Evolutionary conservation across 1,140 invertebrate genomes (phyloP).

Genomic region (Drosophila prosaltans): DNA sequence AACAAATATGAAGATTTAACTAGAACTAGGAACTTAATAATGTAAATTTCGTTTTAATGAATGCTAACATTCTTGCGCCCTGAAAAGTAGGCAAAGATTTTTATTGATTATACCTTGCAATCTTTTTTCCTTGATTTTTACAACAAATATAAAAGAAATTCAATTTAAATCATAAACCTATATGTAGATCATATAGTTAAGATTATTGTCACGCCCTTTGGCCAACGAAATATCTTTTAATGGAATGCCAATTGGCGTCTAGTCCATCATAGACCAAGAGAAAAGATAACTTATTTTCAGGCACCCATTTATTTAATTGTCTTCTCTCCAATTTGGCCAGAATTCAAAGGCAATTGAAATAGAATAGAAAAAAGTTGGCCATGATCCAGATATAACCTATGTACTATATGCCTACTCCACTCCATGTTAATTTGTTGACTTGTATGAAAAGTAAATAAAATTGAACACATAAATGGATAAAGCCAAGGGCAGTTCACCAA

Average conservation of each 20-base stretch:
- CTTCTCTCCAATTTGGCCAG: conserved; percentile 29
- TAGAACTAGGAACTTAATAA: too few species aligned
- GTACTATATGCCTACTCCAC: too few species aligned
- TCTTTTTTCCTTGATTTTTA: background rate
- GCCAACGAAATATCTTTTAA: background rate
- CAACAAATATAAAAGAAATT: background rate
- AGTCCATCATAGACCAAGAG: background rate
- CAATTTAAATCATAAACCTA: background rate
- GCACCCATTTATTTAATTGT: background rate
- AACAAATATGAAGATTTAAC: too few species aligned
- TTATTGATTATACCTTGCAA: too few species aligned
- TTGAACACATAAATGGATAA: conserved; percentile 17
- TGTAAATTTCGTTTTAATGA: too few species aligned
- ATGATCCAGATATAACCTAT: background rate
- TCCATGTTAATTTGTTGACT: too few species aligned
- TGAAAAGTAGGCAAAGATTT: too few species aligned
- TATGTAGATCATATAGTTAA: too few species aligned
- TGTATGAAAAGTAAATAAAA: background rate
- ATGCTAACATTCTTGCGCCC: too few species aligned
- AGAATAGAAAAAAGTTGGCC: conserved; percentile 7
- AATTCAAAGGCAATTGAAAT: conserved; percentile 52
- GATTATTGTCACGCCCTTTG: too few species aligned
- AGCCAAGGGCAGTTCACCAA: background rate
- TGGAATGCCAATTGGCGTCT: background rate
- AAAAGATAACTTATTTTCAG: conserved; percentile 1